Base-by-base conservation (phyloP, 2,113 vertebrate species). In the Nansenia antarctica region DNA sequence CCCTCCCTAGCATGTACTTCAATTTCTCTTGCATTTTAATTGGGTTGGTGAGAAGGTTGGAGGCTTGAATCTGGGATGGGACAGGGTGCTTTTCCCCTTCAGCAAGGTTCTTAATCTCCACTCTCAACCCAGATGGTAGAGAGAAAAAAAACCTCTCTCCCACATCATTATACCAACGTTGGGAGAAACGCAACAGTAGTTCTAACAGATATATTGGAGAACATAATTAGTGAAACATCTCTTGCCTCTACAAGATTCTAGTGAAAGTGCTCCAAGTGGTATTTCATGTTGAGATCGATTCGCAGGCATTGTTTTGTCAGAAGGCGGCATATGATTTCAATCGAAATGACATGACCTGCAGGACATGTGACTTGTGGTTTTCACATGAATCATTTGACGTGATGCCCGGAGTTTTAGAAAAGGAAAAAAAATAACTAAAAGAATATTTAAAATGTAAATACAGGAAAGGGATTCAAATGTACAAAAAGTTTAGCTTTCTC, bases 171-270 rank as follows among this genome's bases (percentile, higher is more conserved):
- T 1, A 18, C 5, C 30, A 47, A 47, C 6, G 15, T n/a, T 4
- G 2, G 42, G n/a, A 47, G 42, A 15, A 45, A 62, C 14, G 32
- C 3, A 77, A 72, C 45, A 9, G 45, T 57, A 65, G 77, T 52
- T 54, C 35, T 59, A 71, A 67, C 35, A 78, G 67, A 78, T 66
- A 42, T 71, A 67, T 34, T 70, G 70, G 61, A 55, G 34, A 76
- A 79, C n/a, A 12, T 72, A 83, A 82, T 81, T 78, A 82, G 76
- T 65, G 74, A 79, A 85, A 77, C 73, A 78, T 77, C 73, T 35
- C 54, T 78, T 42, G 67, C 77, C 62, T 85, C 69, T n/a, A 47
- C n/a, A n/a, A n/a, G n/a, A n/a, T n/a, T n/a, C n/a, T n/a, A n/a
- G n/a, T n/a, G n/a, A n/a, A n/a, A n/a, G n/a, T n/a, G n/a, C n/a